These are phyloP conservation scores for Mustela lutreola DNA, from an alignment of 2,113 vertebrate genomes.

Conservation along the genomic window DNA sequence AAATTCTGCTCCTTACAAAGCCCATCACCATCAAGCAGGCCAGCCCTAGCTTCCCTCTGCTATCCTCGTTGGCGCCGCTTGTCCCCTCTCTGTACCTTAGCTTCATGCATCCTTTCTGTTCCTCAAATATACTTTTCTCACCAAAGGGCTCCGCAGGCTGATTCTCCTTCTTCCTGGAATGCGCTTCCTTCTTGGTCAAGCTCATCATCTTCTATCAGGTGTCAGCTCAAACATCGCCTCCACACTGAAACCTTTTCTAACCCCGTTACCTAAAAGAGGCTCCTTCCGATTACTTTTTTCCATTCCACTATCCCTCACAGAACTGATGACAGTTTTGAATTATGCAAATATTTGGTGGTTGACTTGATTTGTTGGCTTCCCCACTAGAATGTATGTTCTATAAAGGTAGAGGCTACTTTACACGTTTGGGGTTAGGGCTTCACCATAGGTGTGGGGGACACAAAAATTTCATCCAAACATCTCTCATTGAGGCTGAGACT, in stretches of 20 bases:
- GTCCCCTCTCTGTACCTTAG: neutral
- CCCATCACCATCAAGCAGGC: neutral
- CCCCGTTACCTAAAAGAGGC: neutral
- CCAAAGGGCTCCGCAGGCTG: neutral
- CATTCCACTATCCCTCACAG: neutral
- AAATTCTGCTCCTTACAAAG: neutral
- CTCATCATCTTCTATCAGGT: too few relatives aligned
- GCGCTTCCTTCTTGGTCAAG: neutral
- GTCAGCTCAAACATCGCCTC: neutral
- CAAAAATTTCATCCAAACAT: too few relatives aligned
- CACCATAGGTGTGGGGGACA: neutral
- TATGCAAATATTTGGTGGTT: neutral
- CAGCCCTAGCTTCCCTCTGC: too few relatives aligned
- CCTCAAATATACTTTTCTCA: neutral
- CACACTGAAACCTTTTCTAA: neutral
- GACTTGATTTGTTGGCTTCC: neutral
- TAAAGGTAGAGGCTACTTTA: neutral
- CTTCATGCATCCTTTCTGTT: accelerated
- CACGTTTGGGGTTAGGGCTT: neutral
- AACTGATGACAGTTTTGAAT: neutral
- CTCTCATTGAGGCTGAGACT: neutral
- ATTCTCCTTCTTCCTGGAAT: neutral
- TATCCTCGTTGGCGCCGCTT: accelerated
- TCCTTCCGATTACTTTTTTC: neutral
- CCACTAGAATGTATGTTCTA: neutral